These are phyloP conservation scores for Epinotia demarniana DNA, from an alignment of 2,888 invertebrate genomes.

Conservation along the genomic window DNA sequence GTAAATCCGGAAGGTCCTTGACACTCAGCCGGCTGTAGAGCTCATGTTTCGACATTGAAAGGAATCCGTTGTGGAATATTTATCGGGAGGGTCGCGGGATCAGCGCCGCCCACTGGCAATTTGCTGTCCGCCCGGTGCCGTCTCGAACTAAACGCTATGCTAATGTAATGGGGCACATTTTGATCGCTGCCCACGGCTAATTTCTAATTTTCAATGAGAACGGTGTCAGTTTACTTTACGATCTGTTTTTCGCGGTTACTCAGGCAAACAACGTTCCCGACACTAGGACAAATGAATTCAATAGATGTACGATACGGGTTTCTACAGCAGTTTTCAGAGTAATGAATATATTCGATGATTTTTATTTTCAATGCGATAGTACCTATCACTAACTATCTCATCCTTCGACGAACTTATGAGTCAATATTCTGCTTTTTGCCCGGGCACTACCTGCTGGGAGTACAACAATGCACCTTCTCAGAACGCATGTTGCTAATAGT, in stretches of 20 bases:
- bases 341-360: background rate
- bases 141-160: conserved; percentile 81
- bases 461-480: conserved; percentile 54
- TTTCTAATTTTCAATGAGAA: conserved; percentile 80
- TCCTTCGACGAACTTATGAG: conserved; percentile 43
- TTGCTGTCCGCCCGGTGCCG: conserved; percentile 69
- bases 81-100: conserved; percentile 76
- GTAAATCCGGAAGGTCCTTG: conserved; percentile 38
- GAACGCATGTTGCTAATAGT: conserved; percentile 53
- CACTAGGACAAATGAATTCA: background rate
- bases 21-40: conserved; percentile 24
- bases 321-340: background rate
- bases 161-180: conserved; percentile 81
- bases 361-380: background rate
- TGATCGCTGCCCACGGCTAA: conserved; percentile 79
- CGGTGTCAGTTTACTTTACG: conserved; percentile 72
- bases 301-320: background rate
- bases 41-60: conserved; percentile 39
- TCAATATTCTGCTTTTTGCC: conserved; percentile 44
- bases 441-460: conserved; percentile 45
- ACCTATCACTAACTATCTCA: background rate
- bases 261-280: background rate
- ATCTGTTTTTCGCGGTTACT: conserved; percentile 55
- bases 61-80: conserved; percentile 61
- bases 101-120: conserved; percentile 80